Conservation (phyloP, 1,140 invertebrate species). For the Bombus waltoni region DNA sequence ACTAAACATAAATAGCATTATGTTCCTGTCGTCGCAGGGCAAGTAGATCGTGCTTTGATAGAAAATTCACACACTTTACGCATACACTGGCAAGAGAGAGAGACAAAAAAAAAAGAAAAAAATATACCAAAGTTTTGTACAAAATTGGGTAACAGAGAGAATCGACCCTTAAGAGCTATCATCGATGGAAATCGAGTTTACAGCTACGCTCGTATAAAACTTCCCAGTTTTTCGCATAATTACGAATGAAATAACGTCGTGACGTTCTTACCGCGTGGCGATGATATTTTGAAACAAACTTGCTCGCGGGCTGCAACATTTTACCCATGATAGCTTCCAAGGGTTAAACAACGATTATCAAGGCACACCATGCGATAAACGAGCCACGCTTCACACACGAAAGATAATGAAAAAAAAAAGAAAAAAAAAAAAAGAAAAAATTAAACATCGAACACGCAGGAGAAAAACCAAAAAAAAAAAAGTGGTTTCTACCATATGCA, state of each 20-base stretch:
- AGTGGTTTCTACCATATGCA: constrained; percentile 11
- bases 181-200: not conserved
- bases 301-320: not conserved
- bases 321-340: not conserved
- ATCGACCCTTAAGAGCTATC: not conserved
- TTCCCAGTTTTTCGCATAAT: not conserved
- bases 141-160: not conserved
- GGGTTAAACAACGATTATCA: constrained; percentile 2
- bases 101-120: not conserved
- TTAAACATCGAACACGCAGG: not conserved
- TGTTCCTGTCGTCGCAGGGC: not conserved
- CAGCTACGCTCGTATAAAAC: not conserved
- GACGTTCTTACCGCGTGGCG: too few species aligned
- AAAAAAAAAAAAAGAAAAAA: not conserved
- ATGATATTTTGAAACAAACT: too few species aligned
- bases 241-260: too few species aligned
- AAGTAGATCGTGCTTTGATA: constrained; percentile 8
- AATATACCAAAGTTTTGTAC: not conserved
- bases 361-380: constrained; percentile 29
- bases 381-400: not conserved
- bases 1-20: not conserved
- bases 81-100: not conserved
- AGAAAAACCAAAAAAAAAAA: not conserved
- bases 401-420: not conserved
- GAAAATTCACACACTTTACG: not conserved